Conservation (phyloP, 92 coral and sea anemone species). For the Heteractis magnifica region DNA sequence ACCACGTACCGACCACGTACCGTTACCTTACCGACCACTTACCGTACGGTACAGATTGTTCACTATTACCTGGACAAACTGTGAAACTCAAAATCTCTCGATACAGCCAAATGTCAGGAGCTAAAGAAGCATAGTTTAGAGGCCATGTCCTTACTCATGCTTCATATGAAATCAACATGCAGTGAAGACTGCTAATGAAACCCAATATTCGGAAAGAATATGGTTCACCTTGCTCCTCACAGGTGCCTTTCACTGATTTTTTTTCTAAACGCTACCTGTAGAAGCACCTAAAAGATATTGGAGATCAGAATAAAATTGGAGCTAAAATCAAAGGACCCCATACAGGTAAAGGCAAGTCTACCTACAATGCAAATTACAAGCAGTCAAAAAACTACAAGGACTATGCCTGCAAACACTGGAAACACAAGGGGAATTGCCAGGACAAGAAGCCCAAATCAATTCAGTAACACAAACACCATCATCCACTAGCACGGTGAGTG, state of each 20-base stretch:
- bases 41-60: too few species aligned
- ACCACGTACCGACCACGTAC: too few species aligned
- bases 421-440: neutral
- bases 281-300: too few species aligned
- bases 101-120: slow-evolving; percentile 14
- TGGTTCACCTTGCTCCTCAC: too few species aligned
- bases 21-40: too few species aligned
- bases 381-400: slow-evolving; percentile 8
- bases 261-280: too few species aligned
- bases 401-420: neutral
- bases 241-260: too few species aligned
- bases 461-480: slow-evolving; percentile 1
- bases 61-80: too few species aligned
- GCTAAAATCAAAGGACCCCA: too few species aligned
- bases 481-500: slow-evolving; percentile 31
- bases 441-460: slow-evolving; percentile 1
- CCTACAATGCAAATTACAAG: neutral
- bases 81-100: neutral
- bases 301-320: too few species aligned
- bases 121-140: slow-evolving; percentile 35
- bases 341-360: neutral
- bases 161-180: slow-evolving; percentile 43
- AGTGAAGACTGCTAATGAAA: slow-evolving; percentile 17
- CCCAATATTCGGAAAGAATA: neutral
- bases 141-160: slow-evolving; percentile 55